Conservation (phyloP, 2,113 vertebrate species). For the Channa maculata region DNA sequence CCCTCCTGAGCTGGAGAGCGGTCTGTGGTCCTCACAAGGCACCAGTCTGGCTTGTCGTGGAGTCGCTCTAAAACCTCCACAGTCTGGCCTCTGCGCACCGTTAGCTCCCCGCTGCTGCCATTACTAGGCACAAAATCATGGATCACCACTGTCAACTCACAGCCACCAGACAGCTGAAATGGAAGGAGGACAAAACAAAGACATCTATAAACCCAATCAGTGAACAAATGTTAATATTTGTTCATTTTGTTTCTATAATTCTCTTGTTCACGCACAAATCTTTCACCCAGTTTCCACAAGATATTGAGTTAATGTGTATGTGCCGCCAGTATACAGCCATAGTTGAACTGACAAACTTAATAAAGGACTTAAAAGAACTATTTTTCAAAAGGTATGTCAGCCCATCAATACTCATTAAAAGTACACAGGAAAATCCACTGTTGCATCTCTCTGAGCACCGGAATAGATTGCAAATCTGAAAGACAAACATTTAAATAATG, state of each 20-base stretch:
- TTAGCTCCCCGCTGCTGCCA: slow-evolving; percentile 90
- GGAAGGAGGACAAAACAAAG: slow-evolving; percentile 24
- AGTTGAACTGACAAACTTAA: too few species aligned
- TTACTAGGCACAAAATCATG: slow-evolving; percentile 93
- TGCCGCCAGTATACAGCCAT: background rate
- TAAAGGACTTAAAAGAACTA: too few species aligned
- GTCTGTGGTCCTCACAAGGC: slow-evolving; percentile 93
- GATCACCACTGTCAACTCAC: slow-evolving; percentile 95
- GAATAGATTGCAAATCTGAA: too few species aligned
- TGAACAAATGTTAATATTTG: background rate
- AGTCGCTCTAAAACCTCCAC: slow-evolving; percentile 95
- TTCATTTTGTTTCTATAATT: background rate
- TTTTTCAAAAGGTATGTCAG: too few species aligned
- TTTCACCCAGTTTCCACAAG: too few species aligned
- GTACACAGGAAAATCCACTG: background rate
- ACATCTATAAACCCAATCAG: background rate
- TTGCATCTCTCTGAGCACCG: background rate
- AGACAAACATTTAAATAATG: background rate
- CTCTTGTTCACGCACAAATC: background rate
- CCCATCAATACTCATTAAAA: too few species aligned
- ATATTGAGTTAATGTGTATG: background rate
- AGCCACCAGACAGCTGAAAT: slow-evolving; percentile 92
- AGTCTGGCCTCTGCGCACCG: slow-evolving; percentile 92
- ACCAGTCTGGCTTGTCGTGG: slow-evolving; percentile 95
- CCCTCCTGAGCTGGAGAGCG: slow-evolving; percentile 93